Evolutionary conservation across 2,888 invertebrate genomes (phyloP).

Genomic region (Ochropacha duplaris): DNA sequence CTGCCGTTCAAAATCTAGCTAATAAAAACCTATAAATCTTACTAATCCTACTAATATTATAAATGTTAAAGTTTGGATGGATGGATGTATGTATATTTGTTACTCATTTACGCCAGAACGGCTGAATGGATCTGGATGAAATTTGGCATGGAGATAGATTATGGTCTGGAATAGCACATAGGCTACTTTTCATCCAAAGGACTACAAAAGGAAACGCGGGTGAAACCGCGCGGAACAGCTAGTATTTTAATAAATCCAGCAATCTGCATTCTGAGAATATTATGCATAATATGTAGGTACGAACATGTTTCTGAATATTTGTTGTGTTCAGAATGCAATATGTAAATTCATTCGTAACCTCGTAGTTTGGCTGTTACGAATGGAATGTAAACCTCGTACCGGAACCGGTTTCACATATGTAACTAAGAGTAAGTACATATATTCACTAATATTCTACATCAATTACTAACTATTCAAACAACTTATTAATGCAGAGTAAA

Average conservation of each 20-base stretch:
- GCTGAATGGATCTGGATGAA: too few relatives aligned
- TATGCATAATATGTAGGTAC: conserved; percentile 14
- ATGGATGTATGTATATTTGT: too few relatives aligned
- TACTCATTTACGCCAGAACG: too few relatives aligned
- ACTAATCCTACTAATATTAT: too few relatives aligned
- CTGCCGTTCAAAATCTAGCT: not conserved
- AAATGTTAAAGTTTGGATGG: too few relatives aligned
- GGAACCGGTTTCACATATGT: not conserved
- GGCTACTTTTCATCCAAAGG: too few relatives aligned
- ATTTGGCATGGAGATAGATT: too few relatives aligned
- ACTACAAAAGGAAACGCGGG: too few relatives aligned
- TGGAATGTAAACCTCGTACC: conserved; percentile 46
- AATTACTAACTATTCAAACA: conserved; percentile 6
- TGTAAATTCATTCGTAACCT: conserved; percentile 60
- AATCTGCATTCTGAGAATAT: conserved; percentile 2
- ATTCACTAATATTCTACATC: not conserved
- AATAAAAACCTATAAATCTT: too few relatives aligned
- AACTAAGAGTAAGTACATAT: too few relatives aligned
- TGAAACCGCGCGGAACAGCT: too few relatives aligned
- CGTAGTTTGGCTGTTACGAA: conserved; percentile 37
- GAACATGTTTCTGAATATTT: conserved; percentile 21
- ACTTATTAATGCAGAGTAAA: not conserved
- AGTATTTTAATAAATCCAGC: not conserved
- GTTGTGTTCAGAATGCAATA: conserved; percentile 61
- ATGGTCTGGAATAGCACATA: too few relatives aligned